Evolutionary conservation across 1,140 invertebrate species (phyloP).

Genomic region (Zaprionus tsacasi): DNA sequence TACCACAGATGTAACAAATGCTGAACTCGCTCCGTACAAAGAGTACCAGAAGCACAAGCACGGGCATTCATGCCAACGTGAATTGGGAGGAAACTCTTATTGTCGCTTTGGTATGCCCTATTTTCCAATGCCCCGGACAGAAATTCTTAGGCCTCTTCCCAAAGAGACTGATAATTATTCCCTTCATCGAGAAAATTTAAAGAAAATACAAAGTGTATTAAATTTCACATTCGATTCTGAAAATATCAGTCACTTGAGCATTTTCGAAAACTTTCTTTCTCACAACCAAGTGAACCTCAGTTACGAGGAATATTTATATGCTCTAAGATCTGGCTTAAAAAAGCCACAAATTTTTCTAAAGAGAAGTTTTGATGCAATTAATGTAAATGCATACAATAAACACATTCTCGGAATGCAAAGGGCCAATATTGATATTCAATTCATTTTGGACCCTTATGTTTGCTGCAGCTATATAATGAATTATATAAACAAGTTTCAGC

Average conservation of each 20-base stretch:
- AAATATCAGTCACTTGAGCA: not conserved
- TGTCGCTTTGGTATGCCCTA: not conserved
- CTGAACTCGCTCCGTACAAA: not conserved
- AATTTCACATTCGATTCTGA: not conserved
- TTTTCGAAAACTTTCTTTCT: not conserved
- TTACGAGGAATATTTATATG: not conserved
- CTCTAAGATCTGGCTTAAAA: not conserved
- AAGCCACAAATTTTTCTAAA: too few relatives aligned
- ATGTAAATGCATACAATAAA: too few relatives aligned
- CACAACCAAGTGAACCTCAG: not conserved
- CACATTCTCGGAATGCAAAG: too few relatives aligned
- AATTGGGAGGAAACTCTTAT: not conserved
- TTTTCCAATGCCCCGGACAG: too few relatives aligned
- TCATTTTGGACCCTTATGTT: too few relatives aligned
- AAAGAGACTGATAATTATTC: not conserved
- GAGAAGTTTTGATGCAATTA: too few relatives aligned
- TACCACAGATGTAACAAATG: not conserved
- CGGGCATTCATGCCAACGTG: not conserved
- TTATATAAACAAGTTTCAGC: too few relatives aligned
- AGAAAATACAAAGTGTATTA: not conserved
- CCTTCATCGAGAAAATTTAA: not conserved
- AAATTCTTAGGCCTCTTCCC: too few relatives aligned
- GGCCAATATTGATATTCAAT: not conserved
- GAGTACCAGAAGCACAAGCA: conserved; percentile 15
- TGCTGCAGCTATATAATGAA: too few relatives aligned